phyloP scores from a whole-genome alignment of 2,888 invertebrate genomes.

The Pandemis cinnamomeana region DNA sequence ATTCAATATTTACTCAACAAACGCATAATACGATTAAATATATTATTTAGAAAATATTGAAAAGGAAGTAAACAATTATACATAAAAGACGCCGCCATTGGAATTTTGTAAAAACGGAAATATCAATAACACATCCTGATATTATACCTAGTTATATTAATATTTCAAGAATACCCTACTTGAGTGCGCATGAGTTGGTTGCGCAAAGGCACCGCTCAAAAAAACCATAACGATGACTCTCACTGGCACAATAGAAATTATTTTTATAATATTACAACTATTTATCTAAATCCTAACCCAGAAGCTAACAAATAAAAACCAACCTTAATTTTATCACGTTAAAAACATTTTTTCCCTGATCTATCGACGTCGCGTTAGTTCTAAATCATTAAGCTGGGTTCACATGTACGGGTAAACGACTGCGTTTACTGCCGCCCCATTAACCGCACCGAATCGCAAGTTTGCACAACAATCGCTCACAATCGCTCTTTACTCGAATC shows the following conservation, averaged over 20 bases:
- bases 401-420: slow-evolving; percentile 71
- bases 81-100: slow-evolving; percentile 61
- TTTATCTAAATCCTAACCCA: slow-evolving; percentile 27
- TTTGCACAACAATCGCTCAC: slow-evolving; percentile 74
- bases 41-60: slow-evolving; percentile 21
- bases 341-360: slow-evolving; percentile 41
- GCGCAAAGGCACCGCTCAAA: slow-evolving; percentile 68
- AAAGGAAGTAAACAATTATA: slow-evolving; percentile 68
- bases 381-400: slow-evolving; percentile 80
- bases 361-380: slow-evolving; percentile 54
- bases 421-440: slow-evolving; percentile 79
- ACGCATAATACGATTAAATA: neutral
- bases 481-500: slow-evolving; percentile 79
- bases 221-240: slow-evolving; percentile 17
- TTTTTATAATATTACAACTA: slow-evolving; percentile 40
- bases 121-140: slow-evolving; percentile 74
- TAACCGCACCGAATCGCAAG: slow-evolving; percentile 79
- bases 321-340: neutral
- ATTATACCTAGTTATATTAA: slow-evolving; percentile 54
- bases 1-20: slow-evolving; percentile 18
- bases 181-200: slow-evolving; percentile 71
- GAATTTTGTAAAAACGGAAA: slow-evolving; percentile 69
- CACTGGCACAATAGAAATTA: slow-evolving; percentile 34
- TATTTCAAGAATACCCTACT: slow-evolving; percentile 64
- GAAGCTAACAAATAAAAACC: neutral